Evolutionary conservation across 2,797 vertebrate species (phyloP), one percentile per base, ranked within the genome.

Genomic region (Ctenopoma kingsleyae): DNA sequence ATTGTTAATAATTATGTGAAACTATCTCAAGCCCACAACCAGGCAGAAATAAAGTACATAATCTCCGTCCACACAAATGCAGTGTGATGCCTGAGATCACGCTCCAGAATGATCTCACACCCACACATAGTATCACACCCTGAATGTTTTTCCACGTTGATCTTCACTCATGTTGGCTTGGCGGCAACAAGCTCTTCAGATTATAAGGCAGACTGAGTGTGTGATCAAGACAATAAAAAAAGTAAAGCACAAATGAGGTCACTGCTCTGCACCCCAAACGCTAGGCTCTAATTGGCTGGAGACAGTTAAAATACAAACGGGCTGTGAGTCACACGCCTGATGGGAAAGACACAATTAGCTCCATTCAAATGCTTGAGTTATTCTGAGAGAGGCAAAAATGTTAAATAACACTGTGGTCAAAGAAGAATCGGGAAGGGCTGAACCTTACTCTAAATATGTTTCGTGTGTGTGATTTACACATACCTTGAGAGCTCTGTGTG

Each of bases 401-500:
- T 41, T 59, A 46, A 86, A 74, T 78, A 65, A 55, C 41, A 53
- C 55, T 71, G 71, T 59, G 75, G 82, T 82, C 54, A 52, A 59
- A 63, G 74, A 27, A 65, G 68, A 40, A 48, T 35, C 16, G 19
- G 43, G 17, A 76, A 23, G 53, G 35, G 49, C 20, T 64, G 64
- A 66, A 57, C 48, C 46, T 52, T 20, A 49, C 36, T 48, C 19
- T 41, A 16, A 71, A 71, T 40, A 13, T 49, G 48, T 84, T 27
- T 63, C 16, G 22, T 57, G 60, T 74, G 5, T 66, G 49, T 68
- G 38, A 48, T 50, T 78, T 22, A 41, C 40, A 81, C 74, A 4
- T 89, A 99, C 97, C 98, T 97, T 99, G 97, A n/a, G 98, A 99
- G 80, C 97, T 97, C 71, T 96, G 96, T 2, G 95, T 96, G 91